A percentile compares a stretch with the other conserved stretches of the same genome.
phyloP scores from a whole-genome alignment of 2,113 vertebrate genomes.

The Dromas ardeola region DNA sequence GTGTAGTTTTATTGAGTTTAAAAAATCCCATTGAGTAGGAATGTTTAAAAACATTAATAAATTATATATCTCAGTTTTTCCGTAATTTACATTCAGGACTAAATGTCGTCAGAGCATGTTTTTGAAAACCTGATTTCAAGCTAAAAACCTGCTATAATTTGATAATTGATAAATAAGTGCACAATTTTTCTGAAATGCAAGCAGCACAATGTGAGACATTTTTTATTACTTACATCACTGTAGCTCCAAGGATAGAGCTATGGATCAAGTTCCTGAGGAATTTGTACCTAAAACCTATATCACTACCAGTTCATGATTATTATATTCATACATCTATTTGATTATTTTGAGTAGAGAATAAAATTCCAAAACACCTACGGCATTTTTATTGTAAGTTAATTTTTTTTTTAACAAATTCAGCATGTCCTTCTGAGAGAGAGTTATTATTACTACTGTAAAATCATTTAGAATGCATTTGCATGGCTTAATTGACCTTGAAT shows the following conservation, averaged over 20 bases:
- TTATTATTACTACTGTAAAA: conserved; percentile 48
- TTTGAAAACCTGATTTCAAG: background rate
- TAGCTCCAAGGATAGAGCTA: background rate
- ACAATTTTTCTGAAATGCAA: background rate
- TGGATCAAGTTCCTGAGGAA: background rate
- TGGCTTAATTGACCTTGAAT: conserved; percentile 57
- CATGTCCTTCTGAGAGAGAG: background rate
- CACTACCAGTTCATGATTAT: background rate
- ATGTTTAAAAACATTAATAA: background rate
- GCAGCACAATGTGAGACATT: background rate
- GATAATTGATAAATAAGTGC: background rate
- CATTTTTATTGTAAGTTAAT: background rate
- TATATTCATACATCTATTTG: background rate
- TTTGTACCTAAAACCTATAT: background rate
- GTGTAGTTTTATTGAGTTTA: background rate
- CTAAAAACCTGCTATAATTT: background rate
- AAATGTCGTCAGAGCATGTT: background rate
- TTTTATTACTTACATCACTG: background rate
- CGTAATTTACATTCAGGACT: background rate
- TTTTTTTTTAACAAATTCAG: background rate
- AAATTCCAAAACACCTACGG: background rate
- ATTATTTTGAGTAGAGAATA: background rate
- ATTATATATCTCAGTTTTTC: background rate
- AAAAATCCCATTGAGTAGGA: background rate
- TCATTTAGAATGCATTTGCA: conserved; percentile 53